These are phyloP conservation scores for Yasuhikotakia modesta DNA, from an alignment of 2,797 vertebrate species.

Conservation along the genomic window DNA sequence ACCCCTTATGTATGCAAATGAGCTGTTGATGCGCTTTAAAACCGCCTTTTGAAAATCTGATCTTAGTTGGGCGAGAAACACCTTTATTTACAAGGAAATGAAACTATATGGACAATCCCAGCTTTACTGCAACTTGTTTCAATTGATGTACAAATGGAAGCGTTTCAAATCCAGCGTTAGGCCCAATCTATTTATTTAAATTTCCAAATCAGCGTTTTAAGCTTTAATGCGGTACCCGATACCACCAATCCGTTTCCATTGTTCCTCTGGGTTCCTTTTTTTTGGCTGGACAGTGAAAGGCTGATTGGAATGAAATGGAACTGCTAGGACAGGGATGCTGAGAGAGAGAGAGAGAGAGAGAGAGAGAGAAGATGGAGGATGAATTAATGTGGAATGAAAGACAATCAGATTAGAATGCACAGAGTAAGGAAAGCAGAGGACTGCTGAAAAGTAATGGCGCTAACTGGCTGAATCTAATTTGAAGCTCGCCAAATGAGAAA, in stretches of 20 bases:
- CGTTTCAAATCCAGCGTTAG: constrained; percentile 4
- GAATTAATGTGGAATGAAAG: constrained; percentile 36
- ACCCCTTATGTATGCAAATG: constrained; percentile 50
- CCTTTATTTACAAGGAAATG: constrained; percentile 31
- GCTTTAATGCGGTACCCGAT: constrained; percentile 24
- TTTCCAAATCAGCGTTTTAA: constrained; percentile 22
- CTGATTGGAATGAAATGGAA: constrained; percentile 84
- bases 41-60: constrained; percentile 18
- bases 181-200: constrained; percentile 17
- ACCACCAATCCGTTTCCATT: constrained; percentile 22
- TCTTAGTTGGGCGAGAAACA: constrained; percentile 16
- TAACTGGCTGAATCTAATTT: constrained; percentile 58
- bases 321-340: constrained; percentile 66
- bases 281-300: constrained; percentile 25
- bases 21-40: background rate
- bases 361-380: constrained; percentile 9
- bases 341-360: constrained; percentile 29
- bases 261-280: constrained; percentile 7
- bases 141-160: constrained; percentile 9
- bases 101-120: background rate
- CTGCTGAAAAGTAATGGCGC: constrained; percentile 42
- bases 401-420: constrained; percentile 57
- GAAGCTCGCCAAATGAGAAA: constrained; percentile 51
- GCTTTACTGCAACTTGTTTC: background rate
- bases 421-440: constrained; percentile 42